Evolutionary conservation across 2,888 invertebrate species (phyloP).

Genomic region (Troglohyphantes excavatus): DNA sequence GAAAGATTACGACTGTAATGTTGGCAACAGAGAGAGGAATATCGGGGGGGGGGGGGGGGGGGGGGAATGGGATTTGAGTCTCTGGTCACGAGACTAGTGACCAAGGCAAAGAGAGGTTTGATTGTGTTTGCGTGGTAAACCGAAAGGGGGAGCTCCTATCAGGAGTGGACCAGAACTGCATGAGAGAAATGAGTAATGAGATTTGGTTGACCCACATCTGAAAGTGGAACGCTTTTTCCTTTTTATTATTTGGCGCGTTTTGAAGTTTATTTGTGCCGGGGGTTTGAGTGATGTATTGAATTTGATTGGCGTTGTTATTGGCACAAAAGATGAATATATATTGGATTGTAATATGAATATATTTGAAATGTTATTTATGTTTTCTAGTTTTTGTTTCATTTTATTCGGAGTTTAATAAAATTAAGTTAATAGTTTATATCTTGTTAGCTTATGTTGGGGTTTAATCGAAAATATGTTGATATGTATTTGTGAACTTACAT

Average conservation of each 20-base stretch:
- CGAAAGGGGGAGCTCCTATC: constrained; percentile 35
- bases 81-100: constrained; percentile 61
- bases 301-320: not conserved
- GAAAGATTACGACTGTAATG: constrained; percentile 54
- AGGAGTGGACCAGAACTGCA: constrained; percentile 25
- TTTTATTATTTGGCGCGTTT: not conserved
- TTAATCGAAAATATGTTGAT: no score
- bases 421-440: no score
- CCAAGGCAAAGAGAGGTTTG: constrained; percentile 49
- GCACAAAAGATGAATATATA: no score
- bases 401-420: no score
- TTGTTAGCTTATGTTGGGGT: no score
- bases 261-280: not conserved
- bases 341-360: no score
- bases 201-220: constrained; percentile 19
- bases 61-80: constrained; percentile 38
- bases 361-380: no score
- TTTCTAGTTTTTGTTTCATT: no score
- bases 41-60: not conserved
- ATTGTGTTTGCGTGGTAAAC: constrained; percentile 67
- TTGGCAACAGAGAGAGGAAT: not conserved
- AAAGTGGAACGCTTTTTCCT: not conserved
- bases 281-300: not conserved
- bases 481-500: no score
- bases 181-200: constrained; percentile 50